Base-by-base conservation (phyloP, 2,888 invertebrate genomes). In the Malthinus seriepunctatus region DNA sequence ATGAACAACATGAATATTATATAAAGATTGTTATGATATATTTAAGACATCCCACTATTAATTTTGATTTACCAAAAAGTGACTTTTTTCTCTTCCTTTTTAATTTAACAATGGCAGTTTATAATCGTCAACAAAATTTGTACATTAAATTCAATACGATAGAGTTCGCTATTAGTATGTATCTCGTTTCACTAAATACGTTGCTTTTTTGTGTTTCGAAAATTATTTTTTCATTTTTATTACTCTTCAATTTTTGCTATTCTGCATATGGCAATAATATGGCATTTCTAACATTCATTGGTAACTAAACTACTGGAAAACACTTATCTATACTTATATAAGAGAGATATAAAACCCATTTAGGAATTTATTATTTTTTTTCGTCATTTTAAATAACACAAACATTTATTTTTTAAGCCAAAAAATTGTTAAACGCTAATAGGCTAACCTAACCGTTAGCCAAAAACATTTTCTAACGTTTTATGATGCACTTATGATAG, bases 201-300 rank as follows among this genome's bases (percentile, higher is more conserved):
- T 52, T 53, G 56, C 14, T 15, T 42, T 63, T 62, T 61, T 50
- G 62, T 54, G 62, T 54, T 60, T 62, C 60, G 60, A 54, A 34
- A 35, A 32, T 50, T 38, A 33, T 37, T 23, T n/a, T n/a, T n/a
- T n/a, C n/a, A 51, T 51, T 57, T 57, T 47, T 45, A 54, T 31
- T 32, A 59, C 42, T 50, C 51, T 54, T 53, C 39, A 60, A 23
- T 23, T 56, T 70, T 42, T 42, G 66, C 67, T 68, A 67, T 69
- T 68, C 66, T 67, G 66, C 67, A 69, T 73, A 73, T 73, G 73
- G 73, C 73, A 72, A 73, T 67, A 71, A 68, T 69, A 73, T 72
- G 72, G 72, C 72, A 66, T 67, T 57, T 64, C 62, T 60, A 60
- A 63, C 54, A 54, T 49, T 54, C 58, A 63, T 23, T 56, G 60